Conservation (phyloP, 2,113 vertebrate species). For the Neodontobutis hainanensis region DNA sequence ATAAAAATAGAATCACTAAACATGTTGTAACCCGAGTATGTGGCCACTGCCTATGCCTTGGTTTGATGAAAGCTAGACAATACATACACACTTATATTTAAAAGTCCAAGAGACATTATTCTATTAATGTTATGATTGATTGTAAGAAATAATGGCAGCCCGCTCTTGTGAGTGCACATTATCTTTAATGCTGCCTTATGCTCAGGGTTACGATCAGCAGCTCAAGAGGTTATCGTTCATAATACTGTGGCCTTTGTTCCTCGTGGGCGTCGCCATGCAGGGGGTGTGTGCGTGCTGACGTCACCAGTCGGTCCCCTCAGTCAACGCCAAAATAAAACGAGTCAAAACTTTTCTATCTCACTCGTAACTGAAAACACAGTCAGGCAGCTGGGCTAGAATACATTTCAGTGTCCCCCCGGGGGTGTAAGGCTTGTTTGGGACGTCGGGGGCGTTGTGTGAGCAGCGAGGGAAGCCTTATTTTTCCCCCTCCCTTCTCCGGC, state of each 20-base stretch:
- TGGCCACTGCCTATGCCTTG: too few relatives aligned
- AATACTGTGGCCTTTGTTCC: constrained; percentile 57
- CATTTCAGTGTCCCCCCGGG: neutral
- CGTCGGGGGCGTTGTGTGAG: constrained; percentile 6
- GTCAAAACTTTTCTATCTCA: constrained; percentile 41
- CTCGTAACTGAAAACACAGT: neutral
- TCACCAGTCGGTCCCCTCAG: constrained; percentile 62
- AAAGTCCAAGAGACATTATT: neutral
- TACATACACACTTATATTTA: too few relatives aligned
- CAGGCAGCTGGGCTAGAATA: neutral
- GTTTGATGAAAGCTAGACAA: too few relatives aligned
- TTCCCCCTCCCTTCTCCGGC: neutral
- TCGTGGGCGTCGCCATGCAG: constrained; percentile 63
- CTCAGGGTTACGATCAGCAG: neutral
- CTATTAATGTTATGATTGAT: neutral
- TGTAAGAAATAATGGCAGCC: neutral
- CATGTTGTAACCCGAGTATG: too few relatives aligned
- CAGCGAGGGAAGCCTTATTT: constrained; percentile 13
- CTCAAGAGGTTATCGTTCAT: neutral
- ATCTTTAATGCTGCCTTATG: neutral
- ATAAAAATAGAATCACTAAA: too few relatives aligned
- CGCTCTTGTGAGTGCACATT: neutral
- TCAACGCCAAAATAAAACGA: constrained; percentile 74
- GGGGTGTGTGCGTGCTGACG: constrained; percentile 56
- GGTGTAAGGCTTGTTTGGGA: neutral